Evolutionary conservation across 2,888 invertebrate species (phyloP), one percentile per base, ranked within the genome.

Genomic region (Dorcus hopei): DNA sequence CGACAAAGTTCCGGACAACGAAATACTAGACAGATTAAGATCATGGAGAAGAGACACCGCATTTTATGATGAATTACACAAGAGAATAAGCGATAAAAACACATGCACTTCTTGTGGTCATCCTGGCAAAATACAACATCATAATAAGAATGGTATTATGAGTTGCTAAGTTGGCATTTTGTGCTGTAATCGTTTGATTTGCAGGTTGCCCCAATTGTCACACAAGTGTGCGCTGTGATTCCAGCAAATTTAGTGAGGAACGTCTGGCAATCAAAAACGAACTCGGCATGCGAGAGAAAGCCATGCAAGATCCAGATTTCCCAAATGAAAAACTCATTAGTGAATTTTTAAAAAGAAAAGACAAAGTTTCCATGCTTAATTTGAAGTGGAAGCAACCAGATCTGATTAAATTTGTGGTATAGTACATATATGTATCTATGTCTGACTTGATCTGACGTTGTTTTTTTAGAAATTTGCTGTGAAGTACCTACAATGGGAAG

Each of bases 71-170:
- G 78, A 80, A 58, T 72, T 82, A 55, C 81, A 84, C 65, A 70
- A 72, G 72, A 82, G 77, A 75, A 74, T 84, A 41, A 74, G 80
- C 7, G 81, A 84, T 68, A 84, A 86, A 58, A 84, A 84, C 38
- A 79, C 85, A 40, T 91, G 91, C 72, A 83, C 84, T 39, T 82
- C 85, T 49, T 91, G 91, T 74, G 90, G 90, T 0, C 91, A 91
- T 75, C 72, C 75, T 33, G 91, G 91, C 0, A 85, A 85, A 64
- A 63, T 81, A 6, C 79, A 79, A 61, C 74, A 79, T 41, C 91
- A 91, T 72, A 74, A 80, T 23, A 87, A 80, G 75, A 82, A 79
- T 52, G 77, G 75, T 74, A 67, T 19, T 19, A 19, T 19, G 3
- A 14, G 3, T 19, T 53, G 14, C 38, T 33, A 40, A n/a, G 7